Base-by-base conservation (phyloP, 2,797 vertebrate genomes). In the Odontamblyopus rebecca region DNA sequence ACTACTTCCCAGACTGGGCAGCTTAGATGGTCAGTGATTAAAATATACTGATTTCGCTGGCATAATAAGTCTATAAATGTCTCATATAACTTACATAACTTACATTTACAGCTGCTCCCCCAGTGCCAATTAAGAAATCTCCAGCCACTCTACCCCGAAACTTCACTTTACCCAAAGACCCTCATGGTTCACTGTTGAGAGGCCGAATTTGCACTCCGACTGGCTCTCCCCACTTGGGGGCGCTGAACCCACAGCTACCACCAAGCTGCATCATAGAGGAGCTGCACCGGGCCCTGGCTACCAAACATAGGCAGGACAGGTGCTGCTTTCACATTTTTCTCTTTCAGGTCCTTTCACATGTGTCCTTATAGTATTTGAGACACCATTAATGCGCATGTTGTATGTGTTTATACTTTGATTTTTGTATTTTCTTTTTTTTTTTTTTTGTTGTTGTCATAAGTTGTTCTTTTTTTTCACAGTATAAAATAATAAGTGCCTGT, bases 251-350 rank as follows among this genome's bases (percentile, higher is more conserved):
- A 68, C 95, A 95, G 69, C 93, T 97, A 87, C 96, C 96, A 57
- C 96, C 96, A 59, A 99, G 96, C 92, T 96, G 96, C 76, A 96
- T 99, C 89, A 98, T 99, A 2, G 98, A 99, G 86, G 97, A 99
- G 85, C 93, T 98, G 71, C 97, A 99, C 89, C 93, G 97, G 1
- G 95, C 98, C 0, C 91, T 98, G 85, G 97, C 97, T 83, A 95
- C 95, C 67, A 99, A 98, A 86, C 97, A 98, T 72, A 94, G 95
- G 53, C 96, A 98, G 92, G 96, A 98, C 91, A 98, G 97, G 97
- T 97, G 9, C 84, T 88, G 89, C 53, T 15, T 53, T 3, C 4
- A 56, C 51, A 50, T 26, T 18, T 15, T 8, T 53, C 5, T 53
- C 51, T 18, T 7, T n/a, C 16, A 19, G 19, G 51, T n/a, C 19